Base-by-base conservation (phyloP, 2,888 invertebrate genomes). In the Alloplasta piceator region DNA sequence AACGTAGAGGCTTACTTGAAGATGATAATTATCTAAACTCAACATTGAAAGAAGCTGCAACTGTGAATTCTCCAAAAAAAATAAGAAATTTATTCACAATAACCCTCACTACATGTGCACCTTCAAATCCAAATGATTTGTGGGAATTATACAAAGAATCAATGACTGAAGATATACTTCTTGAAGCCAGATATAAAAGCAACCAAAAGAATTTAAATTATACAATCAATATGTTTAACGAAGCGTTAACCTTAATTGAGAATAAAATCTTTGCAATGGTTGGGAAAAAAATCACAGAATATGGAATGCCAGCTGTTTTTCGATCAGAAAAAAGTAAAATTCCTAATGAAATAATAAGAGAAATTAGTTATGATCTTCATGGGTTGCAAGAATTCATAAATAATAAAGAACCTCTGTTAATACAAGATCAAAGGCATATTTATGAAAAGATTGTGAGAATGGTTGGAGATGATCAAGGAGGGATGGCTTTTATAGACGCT, bases 31-130 rank as follows among this genome's bases (percentile, higher is more conserved):
- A n/a, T n/a, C n/a, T n/a, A n/a, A n/a, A 87, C 38, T 14, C 66
- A 48, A 85, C 83, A 78, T 82, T 87, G 67, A 52, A 61, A 6
- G 83, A 83, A 63, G 82, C 88, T 36, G 80, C 86, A 73, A 80
- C 87, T 38, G 85, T 83, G 78, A 79, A 86, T n/a, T 56, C 76
- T 82, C 86, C n/a, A n/a, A n/a, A n/a, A n/a, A n/a, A n/a, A n/a
- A n/a, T n/a, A n/a, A n/a, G n/a, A n/a, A n/a, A n/a, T 79, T 83
- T 90, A 81, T 89, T 88, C 74, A 83, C 87, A 78, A 86, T 87
- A 38, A 86, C 88, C 9, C 83, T 89, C 76, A 83, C 86, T 39
- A 88, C 87, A 84, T 88, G 86, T 58, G 83, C 83, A 58, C 85
- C 86, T 74, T 85, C 86, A 14, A 79, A 87, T 63, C 84, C 88